These are phyloP conservation scores for Eupithecia dodoneata DNA, from an alignment of 2,888 invertebrate species.

Conservation along the genomic window DNA sequence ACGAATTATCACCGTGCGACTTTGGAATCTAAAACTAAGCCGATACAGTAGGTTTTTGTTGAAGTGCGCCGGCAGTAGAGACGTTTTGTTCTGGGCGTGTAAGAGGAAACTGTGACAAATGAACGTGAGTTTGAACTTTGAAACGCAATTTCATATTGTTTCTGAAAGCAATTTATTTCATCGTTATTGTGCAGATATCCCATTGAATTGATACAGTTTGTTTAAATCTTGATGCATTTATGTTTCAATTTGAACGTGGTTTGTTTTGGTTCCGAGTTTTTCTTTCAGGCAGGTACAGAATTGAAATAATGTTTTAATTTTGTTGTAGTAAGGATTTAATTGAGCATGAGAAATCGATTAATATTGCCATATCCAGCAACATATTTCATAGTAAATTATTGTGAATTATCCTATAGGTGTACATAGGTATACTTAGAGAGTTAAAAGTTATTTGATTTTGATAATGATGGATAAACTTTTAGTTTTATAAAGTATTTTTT, in stretches of 20 bases:
- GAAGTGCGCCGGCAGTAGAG: constrained; percentile 13
- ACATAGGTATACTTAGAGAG: too few relatives aligned
- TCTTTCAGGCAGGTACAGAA: background rate
- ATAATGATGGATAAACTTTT: background rate
- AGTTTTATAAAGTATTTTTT: background rate
- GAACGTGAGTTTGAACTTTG: constrained; percentile 71
- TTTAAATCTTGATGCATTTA: constrained; percentile 25
- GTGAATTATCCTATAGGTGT: too few relatives aligned
- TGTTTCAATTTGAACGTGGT: constrained; percentile 1
- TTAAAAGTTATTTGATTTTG: background rate
- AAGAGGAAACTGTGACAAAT: constrained; percentile 72
- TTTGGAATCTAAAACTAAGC: background rate
- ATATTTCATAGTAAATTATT: too few relatives aligned
- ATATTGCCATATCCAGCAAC: too few relatives aligned
- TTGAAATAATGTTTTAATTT: background rate
- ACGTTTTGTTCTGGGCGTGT: constrained; percentile 16
- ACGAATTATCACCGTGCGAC: background rate
- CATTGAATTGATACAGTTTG: constrained; percentile 37
- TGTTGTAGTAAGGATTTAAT: background rate
- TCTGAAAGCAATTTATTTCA: constrained; percentile 46
- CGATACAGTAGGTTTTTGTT: constrained; percentile 25
- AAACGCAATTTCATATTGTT: constrained; percentile 56
- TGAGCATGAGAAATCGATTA: background rate
- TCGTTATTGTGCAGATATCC: constrained; percentile 41
- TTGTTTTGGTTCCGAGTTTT: background rate